These are phyloP conservation scores for Centropristis striata DNA, from an alignment of 2,113 vertebrate genomes.

Conservation along the genomic window DNA sequence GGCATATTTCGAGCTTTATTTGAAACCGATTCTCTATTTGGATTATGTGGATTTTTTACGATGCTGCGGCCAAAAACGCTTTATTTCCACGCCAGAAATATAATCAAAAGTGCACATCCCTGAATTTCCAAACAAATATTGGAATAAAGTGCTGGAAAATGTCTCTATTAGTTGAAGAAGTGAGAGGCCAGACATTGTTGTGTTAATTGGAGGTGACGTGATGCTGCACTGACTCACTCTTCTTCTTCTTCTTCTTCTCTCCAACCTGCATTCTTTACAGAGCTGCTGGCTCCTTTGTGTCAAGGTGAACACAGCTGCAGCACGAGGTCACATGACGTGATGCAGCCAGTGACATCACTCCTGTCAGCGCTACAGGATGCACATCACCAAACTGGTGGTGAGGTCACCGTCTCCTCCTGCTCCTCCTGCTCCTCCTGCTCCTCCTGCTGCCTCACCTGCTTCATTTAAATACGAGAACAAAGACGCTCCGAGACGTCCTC, in stretches of 20 bases:
- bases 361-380: conserved; percentile 9
- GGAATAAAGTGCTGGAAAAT: background rate
- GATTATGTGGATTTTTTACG: no score
- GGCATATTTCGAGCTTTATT: no score
- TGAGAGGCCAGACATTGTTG: background rate
- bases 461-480: background rate
- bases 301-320: conserved; percentile 53
- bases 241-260: background rate
- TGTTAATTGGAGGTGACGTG: conserved; percentile 35
- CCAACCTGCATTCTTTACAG: background rate
- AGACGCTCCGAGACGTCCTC: background rate
- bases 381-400: conserved; percentile 28
- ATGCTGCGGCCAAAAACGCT: background rate
- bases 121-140: background rate
- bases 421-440: background rate
- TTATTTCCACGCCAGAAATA: background rate
- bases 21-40: no score
- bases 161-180: background rate
- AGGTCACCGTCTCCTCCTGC: conserved; percentile 42
- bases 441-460: background rate
- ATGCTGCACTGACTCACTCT: conserved; percentile 44
- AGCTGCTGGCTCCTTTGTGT: conserved; percentile 27
- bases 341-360: conserved; percentile 54
- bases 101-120: conserved; percentile 3
- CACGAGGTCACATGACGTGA: conserved; percentile 40